Percentiles rank a stretch among this genome's conserved stretches.
Evolutionary conservation across 2,113 vertebrate species (phyloP).

Genomic region (Aix galericulata): DNA sequence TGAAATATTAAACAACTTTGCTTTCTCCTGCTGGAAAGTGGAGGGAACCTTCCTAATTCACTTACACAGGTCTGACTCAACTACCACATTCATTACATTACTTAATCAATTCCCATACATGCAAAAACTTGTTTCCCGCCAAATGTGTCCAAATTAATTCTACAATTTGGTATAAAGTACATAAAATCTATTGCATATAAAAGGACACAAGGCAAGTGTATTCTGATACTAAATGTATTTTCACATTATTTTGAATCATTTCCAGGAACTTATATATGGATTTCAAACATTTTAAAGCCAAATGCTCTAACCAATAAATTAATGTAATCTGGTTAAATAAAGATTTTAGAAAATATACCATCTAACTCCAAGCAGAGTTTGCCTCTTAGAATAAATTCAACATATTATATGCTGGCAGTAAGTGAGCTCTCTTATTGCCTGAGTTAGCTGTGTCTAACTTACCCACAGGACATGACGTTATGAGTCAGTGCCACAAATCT

Average conservation of each 20-base stretch:
- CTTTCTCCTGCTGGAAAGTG: conserved; percentile 60
- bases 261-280: not conserved
- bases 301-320: not conserved
- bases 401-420: not conserved
- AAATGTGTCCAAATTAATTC: conserved; percentile 44
- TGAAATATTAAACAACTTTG: conserved; percentile 71
- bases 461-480: not conserved
- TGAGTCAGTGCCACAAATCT: conserved; percentile 16
- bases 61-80: conserved; percentile 61
- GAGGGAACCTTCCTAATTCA: conserved; percentile 44
- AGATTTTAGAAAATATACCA: not conserved
- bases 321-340: not conserved
- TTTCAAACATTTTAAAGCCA: not conserved
- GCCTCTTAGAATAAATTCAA: not conserved
- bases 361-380: not conserved
- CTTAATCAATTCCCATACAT: conserved; percentile 39
- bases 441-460: not conserved
- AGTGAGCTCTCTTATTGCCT: not conserved
- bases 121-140: conserved; percentile 13
- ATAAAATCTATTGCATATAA: not conserved
- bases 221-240: not conserved
- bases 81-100: conserved; percentile 41
- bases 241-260: not conserved
- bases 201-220: not conserved
- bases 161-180: not conserved